These are phyloP conservation scores for Scotopteryx bipunctaria DNA, from an alignment of 2,888 invertebrate species.

Conservation along the genomic window DNA sequence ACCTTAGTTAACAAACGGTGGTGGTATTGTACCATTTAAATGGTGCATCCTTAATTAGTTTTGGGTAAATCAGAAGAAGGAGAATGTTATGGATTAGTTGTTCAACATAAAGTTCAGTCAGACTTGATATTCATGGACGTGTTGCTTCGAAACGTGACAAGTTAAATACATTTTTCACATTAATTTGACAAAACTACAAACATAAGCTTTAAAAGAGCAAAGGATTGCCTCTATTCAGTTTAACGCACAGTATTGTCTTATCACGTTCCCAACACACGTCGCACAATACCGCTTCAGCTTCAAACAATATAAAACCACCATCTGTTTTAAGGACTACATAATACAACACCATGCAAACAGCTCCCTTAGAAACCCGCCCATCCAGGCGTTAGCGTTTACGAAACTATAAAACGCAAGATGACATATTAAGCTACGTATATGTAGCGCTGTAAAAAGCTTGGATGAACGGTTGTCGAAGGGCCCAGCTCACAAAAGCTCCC, in stretches of 20 bases:
- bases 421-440: background rate
- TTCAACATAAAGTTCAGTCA: conserved; percentile 59
- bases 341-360: conserved; percentile 70
- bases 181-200: background rate
- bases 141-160: conserved; percentile 59
- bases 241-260: background rate
- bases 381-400: conserved; percentile 14
- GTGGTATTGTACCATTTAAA: conserved; percentile 80
- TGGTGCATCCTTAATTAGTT: conserved; percentile 82
- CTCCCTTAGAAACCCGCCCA: conserved; percentile 45
- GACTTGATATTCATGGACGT: conserved; percentile 51
- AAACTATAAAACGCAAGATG: conserved; percentile 3
- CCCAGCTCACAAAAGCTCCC: conserved; percentile 53
- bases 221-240: too few relatives aligned
- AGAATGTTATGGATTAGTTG: conserved; percentile 84
- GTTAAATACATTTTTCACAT: background rate
- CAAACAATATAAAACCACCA: conserved; percentile 65
- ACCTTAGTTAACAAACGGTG: conserved; percentile 80
- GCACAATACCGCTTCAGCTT: conserved; percentile 50
- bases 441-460: background rate
- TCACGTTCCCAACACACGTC: conserved; percentile 60
- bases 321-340: conserved; percentile 67
- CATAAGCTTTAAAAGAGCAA: background rate
- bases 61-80: conserved; percentile 81
- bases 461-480: conserved; percentile 8